phyloP scores from a whole-genome alignment of 2,113 vertebrate species.

The Trichomycterus rosablanca region DNA sequence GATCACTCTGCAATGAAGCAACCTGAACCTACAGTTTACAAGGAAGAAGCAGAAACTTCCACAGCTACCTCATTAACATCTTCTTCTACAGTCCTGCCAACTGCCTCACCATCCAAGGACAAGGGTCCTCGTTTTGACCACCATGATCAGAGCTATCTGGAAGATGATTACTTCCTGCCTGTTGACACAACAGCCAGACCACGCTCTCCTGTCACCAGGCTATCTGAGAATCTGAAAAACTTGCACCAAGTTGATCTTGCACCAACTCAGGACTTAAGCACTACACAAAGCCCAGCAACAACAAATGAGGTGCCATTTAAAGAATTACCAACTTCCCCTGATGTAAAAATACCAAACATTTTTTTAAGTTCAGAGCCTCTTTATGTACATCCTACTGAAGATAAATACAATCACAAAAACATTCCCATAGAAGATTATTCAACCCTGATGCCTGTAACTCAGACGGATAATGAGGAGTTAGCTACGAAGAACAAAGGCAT shows the following conservation, averaged over 20 bases:
- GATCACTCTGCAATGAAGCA: conserved; percentile 37
- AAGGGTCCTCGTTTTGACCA: neutral
- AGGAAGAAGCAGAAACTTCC: conserved; percentile 32
- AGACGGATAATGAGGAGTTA: too few species aligned
- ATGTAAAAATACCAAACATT: too few species aligned
- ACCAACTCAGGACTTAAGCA: conserved; percentile 31
- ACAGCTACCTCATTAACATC: neutral
- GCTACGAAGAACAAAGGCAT: neutral
- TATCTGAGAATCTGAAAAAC: conserved; percentile 27
- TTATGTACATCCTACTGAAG: too few species aligned
- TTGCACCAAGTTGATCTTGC: neutral
- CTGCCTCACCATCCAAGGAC: neutral
- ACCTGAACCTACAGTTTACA: conserved; percentile 7
- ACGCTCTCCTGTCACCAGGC: conserved; percentile 19
- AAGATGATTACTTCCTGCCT: conserved; percentile 49
- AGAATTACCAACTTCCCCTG: conserved; percentile 14
- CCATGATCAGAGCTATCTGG: neutral
- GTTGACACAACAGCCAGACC: conserved; percentile 43
- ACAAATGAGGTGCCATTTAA: conserved; percentile 27
- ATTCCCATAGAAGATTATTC: too few species aligned
- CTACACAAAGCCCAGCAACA: conserved; percentile 13
- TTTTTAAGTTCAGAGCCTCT: too few species aligned
- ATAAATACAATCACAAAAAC: too few species aligned
- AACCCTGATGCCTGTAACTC: too few species aligned
- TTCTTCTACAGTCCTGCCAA: conserved; percentile 17